Base-by-base conservation (phyloP, 2,888 invertebrate genomes). In the Mesochorus sp. region DNA sequence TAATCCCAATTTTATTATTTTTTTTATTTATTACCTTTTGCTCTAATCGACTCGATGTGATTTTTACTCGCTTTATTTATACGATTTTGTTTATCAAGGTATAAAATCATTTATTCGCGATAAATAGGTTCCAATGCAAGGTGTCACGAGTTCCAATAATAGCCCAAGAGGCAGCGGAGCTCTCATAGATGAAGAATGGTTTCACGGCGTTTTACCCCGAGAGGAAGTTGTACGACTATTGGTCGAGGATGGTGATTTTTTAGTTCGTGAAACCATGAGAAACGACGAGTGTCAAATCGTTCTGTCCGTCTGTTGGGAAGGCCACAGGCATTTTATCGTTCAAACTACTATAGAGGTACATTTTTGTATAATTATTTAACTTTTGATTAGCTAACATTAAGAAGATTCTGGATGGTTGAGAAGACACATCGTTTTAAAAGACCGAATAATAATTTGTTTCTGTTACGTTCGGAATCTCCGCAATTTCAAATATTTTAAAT, bases 311-410 rank as follows among this genome's bases (percentile, higher is more conserved):
- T 97, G 96, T 90, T 98, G 98, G 98, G 96, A 97, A 76, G 97
- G 97, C 17, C 97, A 98, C 87, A 98, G 98, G 90, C 98, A 99
- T 92, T 99, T 99, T 90, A 98, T 99, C 84, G 98, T 99, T 76
- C 98, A 98, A 93, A 97, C 97, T 12, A 97, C 97, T 1, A 94
- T 95, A 3, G 98, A 98, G 93, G 97, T 97, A 19, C 47, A 66
- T 31, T 57, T 31, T 10, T n/a, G n/a, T n/a, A n/a, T n/a, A n/a
- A n/a, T n/a, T n/a, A n/a, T n/a, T n/a, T n/a, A n/a, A n/a, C n/a
- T n/a, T n/a, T n/a, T n/a, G n/a, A n/a, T n/a, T n/a, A n/a, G n/a
- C n/a, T n/a, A n/a, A n/a, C n/a, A n/a, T n/a, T n/a, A n/a, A n/a
- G n/a, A n/a, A n/a, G n/a, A n/a, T n/a, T n/a, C n/a, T n/a, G n/a